Base-by-base conservation (phyloP, 2,113 vertebrate genomes). In the Erinaceus europaeus region DNA sequence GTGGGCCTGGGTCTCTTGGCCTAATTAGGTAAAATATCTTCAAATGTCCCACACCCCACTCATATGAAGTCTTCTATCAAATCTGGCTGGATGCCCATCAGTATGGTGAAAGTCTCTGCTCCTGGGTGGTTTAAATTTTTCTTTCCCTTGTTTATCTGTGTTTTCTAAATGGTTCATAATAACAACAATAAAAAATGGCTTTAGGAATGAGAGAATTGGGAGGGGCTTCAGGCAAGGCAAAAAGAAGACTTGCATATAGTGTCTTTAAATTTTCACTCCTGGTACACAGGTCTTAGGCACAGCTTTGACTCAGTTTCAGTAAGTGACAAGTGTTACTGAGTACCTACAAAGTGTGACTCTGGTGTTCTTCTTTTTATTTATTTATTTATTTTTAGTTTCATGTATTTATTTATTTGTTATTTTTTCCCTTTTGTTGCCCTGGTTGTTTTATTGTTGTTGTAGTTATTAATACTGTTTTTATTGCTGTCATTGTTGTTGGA, bases 11-110 rank as follows among this genome's bases (percentile, higher is more conserved):
- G 65, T 77, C 85, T 67, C 82, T 92, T 92, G 65, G 48, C 65
- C 89, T 93, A 86, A 90, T 94, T 90, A 82, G 69, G 84, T 67
- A 84, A 86, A 90, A 90, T 93, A 69, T 61, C 81, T 25, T 90
- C 80, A 74, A 76, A 88, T 75, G 42, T n/a, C 34, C 72, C 59
- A 57, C 38, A 55, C 65, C 40, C 42, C 32, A 5, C 27, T 65
- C 71, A 68, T 38, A 59, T 81, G 50, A 65, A 87, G 77, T 72
- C n/a, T 73, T 32, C 0, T 8, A 34, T 52, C 18, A 74, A 36
- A 78, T 46, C 74, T 77, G 84, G 69, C 68, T 1, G 11, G 14
- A 42, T 36, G 64, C 84, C 84, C 72, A 17, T 25, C n/a, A 1
- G 2, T 10, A 34, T n/a, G 2, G n/a, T 40, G 53, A 46, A n/a